Percentiles rank a stretch among this genome's conserved stretches.
Evolutionary conservation across 2,113 vertebrate species (phyloP).

Genomic region (Corydoras maculifer): DNA sequence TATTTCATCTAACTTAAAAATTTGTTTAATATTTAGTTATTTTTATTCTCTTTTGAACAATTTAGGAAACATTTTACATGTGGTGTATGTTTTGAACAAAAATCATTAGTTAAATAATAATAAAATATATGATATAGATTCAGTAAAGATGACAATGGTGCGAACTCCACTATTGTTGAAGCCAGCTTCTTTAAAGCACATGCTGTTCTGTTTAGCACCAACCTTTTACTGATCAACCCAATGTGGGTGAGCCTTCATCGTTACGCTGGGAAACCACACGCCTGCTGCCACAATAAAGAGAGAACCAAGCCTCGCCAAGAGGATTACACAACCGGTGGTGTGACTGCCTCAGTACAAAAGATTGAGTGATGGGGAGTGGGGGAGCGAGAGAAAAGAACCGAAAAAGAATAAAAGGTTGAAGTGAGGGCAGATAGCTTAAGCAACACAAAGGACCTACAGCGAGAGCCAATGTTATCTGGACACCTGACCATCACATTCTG

Average conservation of each 20-base stretch:
- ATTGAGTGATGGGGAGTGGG: conserved; percentile 16
- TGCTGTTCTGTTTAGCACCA: neutral
- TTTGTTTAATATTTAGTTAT: too few species aligned
- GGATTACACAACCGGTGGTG: conserved; percentile 54
- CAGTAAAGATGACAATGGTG: neutral
- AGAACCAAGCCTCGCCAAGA: conserved; percentile 50
- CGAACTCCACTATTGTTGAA: neutral
- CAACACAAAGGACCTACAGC: too few species aligned
- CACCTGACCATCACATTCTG: too few species aligned
- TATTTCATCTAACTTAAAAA: too few species aligned
- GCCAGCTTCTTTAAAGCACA: neutral
- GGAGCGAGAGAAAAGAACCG: neutral
- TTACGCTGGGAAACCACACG: conserved; percentile 21
- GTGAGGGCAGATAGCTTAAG: neutral
- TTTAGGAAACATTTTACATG: too few species aligned
- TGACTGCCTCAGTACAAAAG: conserved; percentile 38
- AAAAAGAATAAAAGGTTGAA: neutral
- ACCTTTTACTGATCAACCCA: neutral
- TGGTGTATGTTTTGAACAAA: too few species aligned
- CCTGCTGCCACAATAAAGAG: conserved; percentile 50
- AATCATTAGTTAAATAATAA: too few species aligned
- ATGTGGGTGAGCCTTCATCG: neutral
- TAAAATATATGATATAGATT: too few species aligned
- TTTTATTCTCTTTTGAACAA: too few species aligned
- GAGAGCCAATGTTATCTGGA: too few species aligned